Evolutionary conservation across 2,797 vertebrate genomes (phyloP).

Genomic region (Mus caroli): DNA sequence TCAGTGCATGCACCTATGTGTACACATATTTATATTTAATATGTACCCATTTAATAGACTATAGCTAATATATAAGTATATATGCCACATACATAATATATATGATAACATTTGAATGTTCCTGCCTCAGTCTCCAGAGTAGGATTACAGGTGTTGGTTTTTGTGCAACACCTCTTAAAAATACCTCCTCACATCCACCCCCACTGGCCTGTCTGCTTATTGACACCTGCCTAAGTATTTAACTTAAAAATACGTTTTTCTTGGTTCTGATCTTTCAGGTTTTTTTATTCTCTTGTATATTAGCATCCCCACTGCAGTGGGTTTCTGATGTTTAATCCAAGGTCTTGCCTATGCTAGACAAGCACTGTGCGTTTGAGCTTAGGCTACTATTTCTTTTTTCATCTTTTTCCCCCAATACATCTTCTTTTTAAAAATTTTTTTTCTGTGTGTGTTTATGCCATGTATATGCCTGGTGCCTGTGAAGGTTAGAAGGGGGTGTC

Average conservation of each 20-base stretch:
- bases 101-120: not conserved
- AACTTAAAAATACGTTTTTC: slow-evolving; percentile 21
- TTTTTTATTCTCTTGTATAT: not conserved
- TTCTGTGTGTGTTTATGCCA: not conserved
- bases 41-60: not conserved
- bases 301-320: not conserved
- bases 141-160: not conserved
- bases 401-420: not conserved
- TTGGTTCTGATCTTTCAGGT: not conserved
- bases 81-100: not conserved
- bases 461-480: not conserved
- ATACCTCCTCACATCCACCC: too few species aligned
- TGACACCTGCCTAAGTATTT: not conserved
- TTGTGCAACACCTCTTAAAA: not conserved
- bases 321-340: not conserved
- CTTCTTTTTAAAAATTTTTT: not conserved
- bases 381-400: not conserved
- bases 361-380: not conserved
- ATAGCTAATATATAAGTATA: not conserved
- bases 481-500: not conserved
- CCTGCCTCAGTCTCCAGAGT: not conserved
- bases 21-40: not conserved
- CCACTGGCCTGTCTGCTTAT: not conserved
- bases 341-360: not conserved
- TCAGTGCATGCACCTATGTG: not conserved